Base-by-base conservation (phyloP, 1,140 invertebrate species). In the Aphelenchoides besseyi region DNA sequence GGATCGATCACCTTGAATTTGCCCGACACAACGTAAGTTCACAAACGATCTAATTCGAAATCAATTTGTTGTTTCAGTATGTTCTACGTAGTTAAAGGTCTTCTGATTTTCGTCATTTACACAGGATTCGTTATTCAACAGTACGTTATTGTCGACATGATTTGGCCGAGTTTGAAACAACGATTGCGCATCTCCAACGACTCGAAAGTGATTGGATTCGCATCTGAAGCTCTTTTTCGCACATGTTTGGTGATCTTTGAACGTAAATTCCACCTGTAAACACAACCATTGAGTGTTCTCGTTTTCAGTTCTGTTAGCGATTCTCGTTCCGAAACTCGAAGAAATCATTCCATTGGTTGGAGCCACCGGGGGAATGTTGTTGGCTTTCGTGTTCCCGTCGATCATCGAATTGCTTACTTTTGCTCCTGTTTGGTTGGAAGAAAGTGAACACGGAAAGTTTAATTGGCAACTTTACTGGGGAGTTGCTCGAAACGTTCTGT, bases 91-190 rank as follows among this genome's bases (percentile, higher is more conserved):
- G 86, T 87, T 23, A 86, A 85, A 74, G 55, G 86, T 12, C 79
- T 86, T 71, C 86, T 87, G 73, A 81, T 84, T 0, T 62, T 86
- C 26, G 82, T 85, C 8, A 82, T 88, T 30, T 87, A 85, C 75
- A 81, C 86, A 33, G 79, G 83, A 0, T 88, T 88, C 88, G 90
- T 91, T 29, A 88, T 96, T 18, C 93, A 95, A 85, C 91, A 95
- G 74, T 96, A 95, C 85, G 93, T 96, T 30, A 92, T 93, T 2
- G 90, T 94, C 82, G 90, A 90, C 74, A 93, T 96, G 70, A 89
- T 94, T 28, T 94, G 92, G 90, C 91, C 92, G 26, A 59, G 61
- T 3, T 0, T 87, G 85, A 64, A 85, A 92, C 12, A 88, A 88
- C 80, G 85, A 86, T 8, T 70, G 0, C 36, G 26, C 57, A 37